phyloP scores from a whole-genome alignment of 2,888 invertebrate species.

The Bembecia ichneumoniformis region DNA sequence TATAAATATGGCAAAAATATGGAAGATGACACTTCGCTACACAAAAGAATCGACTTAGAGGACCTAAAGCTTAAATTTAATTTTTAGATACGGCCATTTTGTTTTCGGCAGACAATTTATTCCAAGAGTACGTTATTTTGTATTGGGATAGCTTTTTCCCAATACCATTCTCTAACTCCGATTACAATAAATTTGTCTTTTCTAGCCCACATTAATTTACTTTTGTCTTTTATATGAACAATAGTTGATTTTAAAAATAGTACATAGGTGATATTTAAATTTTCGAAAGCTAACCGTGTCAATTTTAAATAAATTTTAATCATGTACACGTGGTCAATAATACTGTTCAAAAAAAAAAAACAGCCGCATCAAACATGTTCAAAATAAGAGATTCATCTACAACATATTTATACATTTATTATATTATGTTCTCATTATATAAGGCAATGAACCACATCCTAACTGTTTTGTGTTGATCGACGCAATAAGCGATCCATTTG shows the following conservation, averaged over 20 bases:
- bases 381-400: conserved; percentile 5
- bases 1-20: background rate
- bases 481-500: conserved; percentile 3
- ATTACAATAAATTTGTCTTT: too few relatives aligned
- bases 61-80: background rate
- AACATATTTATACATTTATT: conserved; percentile 1
- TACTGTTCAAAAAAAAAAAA: background rate
- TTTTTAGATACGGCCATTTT: background rate
- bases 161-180: too few relatives aligned
- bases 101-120: background rate
- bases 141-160: too few relatives aligned
- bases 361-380: background rate
- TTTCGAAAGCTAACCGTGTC: too few relatives aligned
- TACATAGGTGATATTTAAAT: too few relatives aligned
- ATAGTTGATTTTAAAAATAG: too few relatives aligned
- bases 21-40: background rate
- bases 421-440: conserved; percentile 1
- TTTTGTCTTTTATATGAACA: too few relatives aligned
- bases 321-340: too few relatives aligned
- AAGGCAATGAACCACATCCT: conserved; percentile 7
- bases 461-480: conserved; percentile 3
- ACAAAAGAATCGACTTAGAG: background rate
- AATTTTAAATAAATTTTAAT: too few relatives aligned
- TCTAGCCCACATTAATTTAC: too few relatives aligned
- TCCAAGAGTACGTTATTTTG: background rate